phyloP scores from a whole-genome alignment of 2,113 vertebrate genomes.

The Peromyscus maniculatus region DNA sequence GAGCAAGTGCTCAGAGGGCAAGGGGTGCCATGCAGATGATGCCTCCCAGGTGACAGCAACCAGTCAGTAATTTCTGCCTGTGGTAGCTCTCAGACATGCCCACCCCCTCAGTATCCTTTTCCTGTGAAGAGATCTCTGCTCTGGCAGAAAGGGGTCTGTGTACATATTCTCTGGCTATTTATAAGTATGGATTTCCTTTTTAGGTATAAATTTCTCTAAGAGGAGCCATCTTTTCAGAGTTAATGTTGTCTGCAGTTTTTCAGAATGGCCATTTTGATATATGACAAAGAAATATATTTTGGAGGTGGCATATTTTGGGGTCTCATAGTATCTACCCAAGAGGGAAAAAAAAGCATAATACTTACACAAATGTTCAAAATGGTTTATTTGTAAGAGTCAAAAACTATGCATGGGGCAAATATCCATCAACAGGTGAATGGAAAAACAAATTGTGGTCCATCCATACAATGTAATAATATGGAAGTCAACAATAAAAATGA shows the following conservation, averaged over 20 bases:
- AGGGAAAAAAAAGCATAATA: background rate
- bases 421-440: background rate
- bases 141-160: background rate
- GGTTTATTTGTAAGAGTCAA: slow-evolving; percentile 14
- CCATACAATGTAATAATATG: background rate
- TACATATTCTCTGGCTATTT: background rate
- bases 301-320: background rate
- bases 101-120: background rate
- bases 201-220: background rate
- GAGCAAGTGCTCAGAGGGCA: background rate
- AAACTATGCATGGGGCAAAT: background rate
- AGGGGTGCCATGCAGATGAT: background rate
- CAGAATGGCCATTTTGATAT: background rate
- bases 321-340: background rate
- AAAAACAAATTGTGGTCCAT: background rate
- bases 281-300: background rate
- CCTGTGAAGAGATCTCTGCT: background rate
- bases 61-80: background rate
- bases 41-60: background rate
- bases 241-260: background rate
- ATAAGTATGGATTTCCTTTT: background rate
- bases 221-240: background rate
- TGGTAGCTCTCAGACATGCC: background rate
- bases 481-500: background rate
- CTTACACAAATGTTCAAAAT: background rate